Percentiles rank a stretch among this genome's conserved stretches.
These are phyloP conservation scores for Nemopilema nomurai DNA, from an alignment of 30 jellyfish, hydroid and myxozoan genomes.

Conservation along the genomic window DNA sequence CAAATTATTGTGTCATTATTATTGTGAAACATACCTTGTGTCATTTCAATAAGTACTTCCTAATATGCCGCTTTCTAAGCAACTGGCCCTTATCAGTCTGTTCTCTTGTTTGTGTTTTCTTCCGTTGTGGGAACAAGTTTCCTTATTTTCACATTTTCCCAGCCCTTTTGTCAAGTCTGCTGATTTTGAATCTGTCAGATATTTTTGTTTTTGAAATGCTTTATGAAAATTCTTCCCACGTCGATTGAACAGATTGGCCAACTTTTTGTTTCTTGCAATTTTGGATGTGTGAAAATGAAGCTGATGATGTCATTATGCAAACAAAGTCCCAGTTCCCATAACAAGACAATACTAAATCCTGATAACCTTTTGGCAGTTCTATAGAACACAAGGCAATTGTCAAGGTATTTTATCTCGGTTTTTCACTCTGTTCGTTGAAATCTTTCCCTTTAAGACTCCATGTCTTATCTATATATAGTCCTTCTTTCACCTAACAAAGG, in stretches of 20 bases:
- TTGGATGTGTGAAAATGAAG: not conserved
- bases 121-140: not conserved
- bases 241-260: too few species aligned
- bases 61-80: not conserved
- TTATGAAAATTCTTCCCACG: not conserved
- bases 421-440: not conserved
- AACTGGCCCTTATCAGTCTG: not conserved
- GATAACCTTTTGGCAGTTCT: not conserved
- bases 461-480: not conserved
- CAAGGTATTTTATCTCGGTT: not conserved
- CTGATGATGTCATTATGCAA: not conserved
- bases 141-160: not conserved
- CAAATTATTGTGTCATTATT: too few species aligned
- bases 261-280: not conserved
- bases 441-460: not conserved
- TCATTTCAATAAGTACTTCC: not conserved
- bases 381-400: not conserved
- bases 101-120: not conserved
- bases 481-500: not conserved
- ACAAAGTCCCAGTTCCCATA: not conserved
- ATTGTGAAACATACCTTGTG: not conserved
- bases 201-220: not conserved
- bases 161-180: not conserved
- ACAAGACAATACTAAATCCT: not conserved
- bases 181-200: not conserved